A percentile compares a stretch with the other conserved stretches of the same genome.
Conservation (phyloP, 2,113 vertebrate genomes). For the Dipodomys ordii region DNA sequence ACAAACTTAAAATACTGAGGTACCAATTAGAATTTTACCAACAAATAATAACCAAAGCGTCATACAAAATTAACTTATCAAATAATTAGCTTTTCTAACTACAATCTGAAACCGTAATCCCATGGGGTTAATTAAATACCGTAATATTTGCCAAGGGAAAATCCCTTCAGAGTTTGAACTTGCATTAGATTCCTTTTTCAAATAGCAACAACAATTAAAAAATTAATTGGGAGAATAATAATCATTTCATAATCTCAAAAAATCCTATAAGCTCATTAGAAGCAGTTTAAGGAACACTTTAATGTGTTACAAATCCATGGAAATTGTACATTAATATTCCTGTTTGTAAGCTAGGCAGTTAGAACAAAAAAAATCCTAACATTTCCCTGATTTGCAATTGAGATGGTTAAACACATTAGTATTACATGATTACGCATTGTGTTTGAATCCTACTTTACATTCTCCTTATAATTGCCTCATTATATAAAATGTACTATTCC, state of each 20-base stretch:
- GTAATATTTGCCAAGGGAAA: constrained; percentile 19
- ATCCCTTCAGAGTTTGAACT: constrained; percentile 48
- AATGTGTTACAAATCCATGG: constrained; percentile 23
- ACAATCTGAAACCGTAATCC: neutral
- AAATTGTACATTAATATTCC: constrained; percentile 56
- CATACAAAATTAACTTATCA: constrained; percentile 56
- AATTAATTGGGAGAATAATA: constrained; percentile 29
- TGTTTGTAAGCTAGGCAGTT: constrained; percentile 38
- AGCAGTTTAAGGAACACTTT: constrained; percentile 56
- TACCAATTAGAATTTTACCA: neutral
- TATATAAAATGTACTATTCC: constrained; percentile 63
- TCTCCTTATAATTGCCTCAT: constrained; percentile 48
- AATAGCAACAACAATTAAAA: constrained; percentile 49
- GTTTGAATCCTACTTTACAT: constrained; percentile 56
- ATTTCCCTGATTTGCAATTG: constrained; percentile 60
- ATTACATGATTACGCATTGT: constrained; percentile 54
- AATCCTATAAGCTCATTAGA: constrained; percentile 36
- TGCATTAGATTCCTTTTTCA: constrained; percentile 52
- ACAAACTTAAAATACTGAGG: neutral
- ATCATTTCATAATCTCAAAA: constrained; percentile 50
- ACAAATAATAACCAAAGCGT: neutral
- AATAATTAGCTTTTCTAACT: constrained; percentile 25
- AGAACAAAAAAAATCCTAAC: neutral
- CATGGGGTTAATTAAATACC: constrained; percentile 44
- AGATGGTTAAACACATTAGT: constrained; percentile 51